Evolutionary conservation across 2,797 vertebrate species (phyloP).

Genomic region (Smutsia temminckii): DNA sequence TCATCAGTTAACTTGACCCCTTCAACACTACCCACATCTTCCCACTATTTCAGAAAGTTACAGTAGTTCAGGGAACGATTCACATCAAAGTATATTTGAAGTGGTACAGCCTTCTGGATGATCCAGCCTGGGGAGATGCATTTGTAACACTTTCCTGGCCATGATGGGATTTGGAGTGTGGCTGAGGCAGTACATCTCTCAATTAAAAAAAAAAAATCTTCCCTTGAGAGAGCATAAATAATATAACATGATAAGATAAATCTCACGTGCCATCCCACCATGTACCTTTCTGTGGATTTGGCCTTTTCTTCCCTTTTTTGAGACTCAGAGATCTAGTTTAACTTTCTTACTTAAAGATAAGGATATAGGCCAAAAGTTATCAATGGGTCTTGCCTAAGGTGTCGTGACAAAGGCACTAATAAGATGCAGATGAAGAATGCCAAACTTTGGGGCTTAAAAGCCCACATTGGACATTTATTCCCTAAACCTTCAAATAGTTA

Average conservation of each 20-base stretch:
- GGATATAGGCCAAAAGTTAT: not conserved
- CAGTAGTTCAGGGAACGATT: not conserved
- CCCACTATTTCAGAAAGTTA: not conserved
- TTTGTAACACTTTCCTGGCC: too few species aligned
- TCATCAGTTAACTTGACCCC: not conserved
- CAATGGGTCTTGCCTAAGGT: not conserved
- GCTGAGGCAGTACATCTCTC: not conserved
- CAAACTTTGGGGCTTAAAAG: not conserved
- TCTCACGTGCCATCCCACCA: not conserved
- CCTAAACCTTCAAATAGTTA: not conserved
- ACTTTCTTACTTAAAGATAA: not conserved
- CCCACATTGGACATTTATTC: not conserved
- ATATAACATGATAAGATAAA: not conserved
- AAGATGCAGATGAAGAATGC: not conserved
- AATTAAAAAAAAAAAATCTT: not conserved
- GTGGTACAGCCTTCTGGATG: not conserved
- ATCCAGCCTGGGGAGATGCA: too few species aligned
- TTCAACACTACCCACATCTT: not conserved
- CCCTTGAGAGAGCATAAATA: not conserved
- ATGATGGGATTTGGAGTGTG: not conserved
- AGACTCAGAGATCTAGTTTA: not conserved
- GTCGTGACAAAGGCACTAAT: not conserved
- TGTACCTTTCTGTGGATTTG: not conserved
- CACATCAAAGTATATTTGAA: accelerated
- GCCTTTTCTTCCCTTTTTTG: not conserved